A percentile compares a stretch with the other conserved stretches of the same genome.
phyloP scores from a whole-genome alignment of 2,113 vertebrate species.

The Serilophus lunatus region DNA sequence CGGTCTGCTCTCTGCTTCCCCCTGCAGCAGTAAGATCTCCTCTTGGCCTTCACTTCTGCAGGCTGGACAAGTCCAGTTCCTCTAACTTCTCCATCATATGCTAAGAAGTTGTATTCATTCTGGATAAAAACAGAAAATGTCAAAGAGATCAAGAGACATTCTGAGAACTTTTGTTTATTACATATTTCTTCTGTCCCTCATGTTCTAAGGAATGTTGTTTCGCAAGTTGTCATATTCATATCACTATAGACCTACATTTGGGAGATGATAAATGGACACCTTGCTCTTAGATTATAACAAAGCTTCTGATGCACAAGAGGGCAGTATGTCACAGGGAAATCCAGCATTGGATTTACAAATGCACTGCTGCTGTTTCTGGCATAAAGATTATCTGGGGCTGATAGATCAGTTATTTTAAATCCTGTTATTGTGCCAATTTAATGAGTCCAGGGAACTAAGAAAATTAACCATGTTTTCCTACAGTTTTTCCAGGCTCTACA shows the following conservation, averaged over 20 bases:
- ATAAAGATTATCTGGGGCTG: conserved; percentile 1
- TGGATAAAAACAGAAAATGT: neutral
- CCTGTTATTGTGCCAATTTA: conserved; percentile 52
- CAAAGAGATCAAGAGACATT: neutral
- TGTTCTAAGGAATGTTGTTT: neutral
- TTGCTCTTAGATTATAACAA: neutral
- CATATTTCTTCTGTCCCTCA: neutral
- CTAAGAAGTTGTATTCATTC: neutral
- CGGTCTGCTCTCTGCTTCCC: neutral
- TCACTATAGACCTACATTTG: neutral
- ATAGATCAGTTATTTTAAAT: conserved; percentile 65
- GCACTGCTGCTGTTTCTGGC: neutral
- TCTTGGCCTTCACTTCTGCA: neutral
- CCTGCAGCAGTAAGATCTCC: neutral
- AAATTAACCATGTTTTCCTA: conserved; percentile 67
- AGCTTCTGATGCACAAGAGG: conserved; percentile 64
- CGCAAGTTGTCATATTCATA: neutral
- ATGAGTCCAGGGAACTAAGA: conserved; percentile 53
- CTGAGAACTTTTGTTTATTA: neutral
- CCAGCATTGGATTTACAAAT: neutral
- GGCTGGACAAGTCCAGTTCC: neutral
- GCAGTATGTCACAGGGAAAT: conserved; percentile 72
- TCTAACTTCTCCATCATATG: fast-evolving
- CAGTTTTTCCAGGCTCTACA: conserved; percentile 47
- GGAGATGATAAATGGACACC: neutral